Base-by-base conservation (phyloP, 2,888 invertebrate genomes). In the Serrognathus titanus region DNA sequence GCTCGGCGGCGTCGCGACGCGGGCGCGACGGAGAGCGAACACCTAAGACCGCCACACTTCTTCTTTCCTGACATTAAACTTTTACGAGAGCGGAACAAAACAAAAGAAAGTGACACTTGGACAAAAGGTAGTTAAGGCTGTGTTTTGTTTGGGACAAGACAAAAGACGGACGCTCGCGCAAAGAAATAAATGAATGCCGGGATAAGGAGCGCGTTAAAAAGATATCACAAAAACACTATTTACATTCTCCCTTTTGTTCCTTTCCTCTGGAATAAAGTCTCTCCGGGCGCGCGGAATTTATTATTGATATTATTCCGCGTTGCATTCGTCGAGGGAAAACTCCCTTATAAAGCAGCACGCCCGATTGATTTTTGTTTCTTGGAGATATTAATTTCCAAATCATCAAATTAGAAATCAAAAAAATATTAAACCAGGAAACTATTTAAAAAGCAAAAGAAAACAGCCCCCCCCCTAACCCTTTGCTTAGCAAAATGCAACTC, bases 211-310 rank as follows among this genome's bases (percentile, higher is more conserved):
- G 50, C 75, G 74, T 77, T 77, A 77, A 77, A 77, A 77, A 77
- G 77, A 77, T 77, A 77, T 76, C 75, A 76, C 77, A 77, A 76
- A 77, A 77, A 77, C 77, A 72, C 75, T 76, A 77, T 77, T 77
- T 76, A 76, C 76, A 77, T 76, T 76, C 75, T 71, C 69, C 68
- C 74, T 74, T 51, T 53, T 54, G 48, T 54, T 31, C 24, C 48
- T 75, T 72, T 75, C 71, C 71, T 64, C 60, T 58, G 68, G 69
- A 71, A 71, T 68, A 68, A 67, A 66, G 67, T 65, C 61, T 59
- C 63, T 7, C 7, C 24, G 6, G 24, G 60, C 64, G 10, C 64
- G 66, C 53, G 66, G 62, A 62, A 62, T 62, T 43, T 62, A 60
- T 62, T 62, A 60, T 62, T 57, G 63, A 62, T 59, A 57, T 31